These are phyloP conservation scores for Hirtodrosophila cameraria DNA, from an alignment of 2,888 invertebrate genomes.

Conservation along the genomic window DNA sequence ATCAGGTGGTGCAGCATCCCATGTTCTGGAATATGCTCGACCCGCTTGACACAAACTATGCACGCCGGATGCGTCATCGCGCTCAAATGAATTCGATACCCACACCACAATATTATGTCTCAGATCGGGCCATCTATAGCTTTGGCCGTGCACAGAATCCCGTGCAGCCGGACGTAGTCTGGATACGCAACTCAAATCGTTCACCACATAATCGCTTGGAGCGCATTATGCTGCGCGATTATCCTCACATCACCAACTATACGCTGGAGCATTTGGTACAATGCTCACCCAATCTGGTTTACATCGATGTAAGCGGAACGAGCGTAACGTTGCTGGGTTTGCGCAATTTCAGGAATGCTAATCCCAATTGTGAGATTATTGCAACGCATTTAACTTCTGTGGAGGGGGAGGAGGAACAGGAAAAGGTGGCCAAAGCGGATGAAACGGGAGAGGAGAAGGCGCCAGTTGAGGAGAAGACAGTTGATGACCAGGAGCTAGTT, in stretches of 20 bases:
- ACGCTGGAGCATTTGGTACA: conserved; percentile 87
- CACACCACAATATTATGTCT: conserved; percentile 65
- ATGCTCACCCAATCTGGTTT: conserved; percentile 86
- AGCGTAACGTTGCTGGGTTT: conserved; percentile 87
- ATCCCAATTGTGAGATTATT: conserved; percentile 87
- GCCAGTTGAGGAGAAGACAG: no score
- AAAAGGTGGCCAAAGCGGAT: no score
- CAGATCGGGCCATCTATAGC: conserved; percentile 82
- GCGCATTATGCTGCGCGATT: conserved; percentile 86
- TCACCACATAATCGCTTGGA: conserved; percentile 85
- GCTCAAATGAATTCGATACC: conserved; percentile 18
- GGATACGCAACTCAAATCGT: conserved; percentile 82
- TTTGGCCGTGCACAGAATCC: conserved; percentile 82
- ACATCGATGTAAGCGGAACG: conserved; percentile 88
- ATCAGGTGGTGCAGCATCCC: conserved; percentile 78
- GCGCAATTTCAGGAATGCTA: conserved; percentile 86
- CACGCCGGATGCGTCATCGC: conserved; percentile 49
- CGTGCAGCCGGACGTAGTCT: conserved; percentile 81
- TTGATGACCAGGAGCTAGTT: no score
- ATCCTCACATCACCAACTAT: conserved; percentile 87
- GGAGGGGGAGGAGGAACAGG: conserved; percentile 12
- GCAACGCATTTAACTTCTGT: conserved; percentile 72
- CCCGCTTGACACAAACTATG: conserved; percentile 67
- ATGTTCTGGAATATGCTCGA: conserved; percentile 82
- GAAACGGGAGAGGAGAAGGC: background rate